phyloP scores from a whole-genome alignment of 1,140 invertebrate species.

The Tenebrio molitor region DNA sequence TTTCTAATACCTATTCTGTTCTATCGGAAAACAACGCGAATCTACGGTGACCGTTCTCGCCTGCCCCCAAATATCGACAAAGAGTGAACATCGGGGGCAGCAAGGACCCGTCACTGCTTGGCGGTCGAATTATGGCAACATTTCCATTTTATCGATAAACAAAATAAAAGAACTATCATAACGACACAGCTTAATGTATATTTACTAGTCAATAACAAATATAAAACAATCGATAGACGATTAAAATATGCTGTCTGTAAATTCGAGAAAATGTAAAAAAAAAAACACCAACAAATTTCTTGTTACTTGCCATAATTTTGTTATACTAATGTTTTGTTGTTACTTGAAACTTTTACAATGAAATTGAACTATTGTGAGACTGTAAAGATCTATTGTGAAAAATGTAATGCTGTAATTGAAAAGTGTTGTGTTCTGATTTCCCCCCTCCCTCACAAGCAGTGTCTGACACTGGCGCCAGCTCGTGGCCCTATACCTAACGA shows the following conservation, averaged over 20 bases:
- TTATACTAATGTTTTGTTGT: slow-evolving; percentile 56
- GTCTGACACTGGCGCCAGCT: no score
- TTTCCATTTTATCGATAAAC: background rate
- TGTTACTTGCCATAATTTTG: slow-evolving; percentile 57
- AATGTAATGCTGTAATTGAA: slow-evolving; percentile 42
- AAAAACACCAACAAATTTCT: slow-evolving; percentile 54
- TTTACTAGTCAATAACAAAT: slow-evolving; percentile 52
- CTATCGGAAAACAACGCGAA: no score
- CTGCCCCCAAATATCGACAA: no score
- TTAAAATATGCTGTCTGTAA: slow-evolving; percentile 41
- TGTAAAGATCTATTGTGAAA: slow-evolving; percentile 58
- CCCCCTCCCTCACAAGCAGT: no score
- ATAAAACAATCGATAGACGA: slow-evolving; percentile 52
- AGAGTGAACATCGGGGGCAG: no score
- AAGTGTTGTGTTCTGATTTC: no score
- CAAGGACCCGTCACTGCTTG: no score
- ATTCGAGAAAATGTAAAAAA: slow-evolving; percentile 35
- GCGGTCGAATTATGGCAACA: slow-evolving; percentile 1
- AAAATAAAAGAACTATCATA: slow-evolving; percentile 44
- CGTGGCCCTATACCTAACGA: no score
- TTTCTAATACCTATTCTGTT: background rate
- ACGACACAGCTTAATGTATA: slow-evolving; percentile 42
- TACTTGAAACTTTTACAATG: slow-evolving; percentile 58
- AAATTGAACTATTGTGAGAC: slow-evolving; percentile 58
- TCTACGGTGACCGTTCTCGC: no score